These are phyloP conservation scores for Aphelinus certus DNA, from an alignment of 1,140 invertebrate genomes.

Conservation along the genomic window DNA sequence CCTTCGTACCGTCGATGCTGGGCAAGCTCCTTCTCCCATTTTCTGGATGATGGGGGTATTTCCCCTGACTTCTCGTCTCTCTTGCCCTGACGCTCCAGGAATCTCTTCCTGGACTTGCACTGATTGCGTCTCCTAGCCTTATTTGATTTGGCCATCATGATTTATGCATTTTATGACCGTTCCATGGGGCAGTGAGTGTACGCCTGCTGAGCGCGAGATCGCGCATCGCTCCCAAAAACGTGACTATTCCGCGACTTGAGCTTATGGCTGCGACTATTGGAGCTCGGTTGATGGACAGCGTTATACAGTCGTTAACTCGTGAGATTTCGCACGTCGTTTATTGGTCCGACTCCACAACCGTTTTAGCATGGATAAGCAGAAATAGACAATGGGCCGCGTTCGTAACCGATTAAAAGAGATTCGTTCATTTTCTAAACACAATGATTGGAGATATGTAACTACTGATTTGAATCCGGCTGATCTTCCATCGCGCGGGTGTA, in stretches of 20 bases:
- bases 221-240: conserved; percentile 50
- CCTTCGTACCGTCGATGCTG: too few relatives aligned
- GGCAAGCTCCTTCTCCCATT: too few relatives aligned
- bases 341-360: conserved; percentile 26
- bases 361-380: conserved; percentile 35
- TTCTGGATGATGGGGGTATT: too few relatives aligned
- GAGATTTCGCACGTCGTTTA: conserved; percentile 32
- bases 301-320: conserved; percentile 25
- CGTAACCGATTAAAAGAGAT: conserved; percentile 37
- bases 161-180: too few relatives aligned
- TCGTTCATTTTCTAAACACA: conserved; percentile 1
- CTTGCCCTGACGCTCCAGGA: too few relatives aligned
- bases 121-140: too few relatives aligned
- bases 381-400: conserved; percentile 38
- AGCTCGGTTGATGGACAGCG: conserved; percentile 43
- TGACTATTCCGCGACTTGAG: conserved; percentile 53
- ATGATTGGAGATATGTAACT: conserved; percentile 30
- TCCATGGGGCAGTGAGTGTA: too few relatives aligned
- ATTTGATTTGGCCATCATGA: too few relatives aligned
- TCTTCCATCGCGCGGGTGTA: conserved; percentile 54
- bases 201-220: conserved; percentile 47
- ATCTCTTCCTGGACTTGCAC: too few relatives aligned
- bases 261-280: conserved; percentile 54
- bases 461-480: conserved; percentile 8
- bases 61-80: too few relatives aligned